Evolutionary conservation across 2,113 vertebrate species (phyloP).

Genomic region (Gadus chalcogrammus): DNA sequence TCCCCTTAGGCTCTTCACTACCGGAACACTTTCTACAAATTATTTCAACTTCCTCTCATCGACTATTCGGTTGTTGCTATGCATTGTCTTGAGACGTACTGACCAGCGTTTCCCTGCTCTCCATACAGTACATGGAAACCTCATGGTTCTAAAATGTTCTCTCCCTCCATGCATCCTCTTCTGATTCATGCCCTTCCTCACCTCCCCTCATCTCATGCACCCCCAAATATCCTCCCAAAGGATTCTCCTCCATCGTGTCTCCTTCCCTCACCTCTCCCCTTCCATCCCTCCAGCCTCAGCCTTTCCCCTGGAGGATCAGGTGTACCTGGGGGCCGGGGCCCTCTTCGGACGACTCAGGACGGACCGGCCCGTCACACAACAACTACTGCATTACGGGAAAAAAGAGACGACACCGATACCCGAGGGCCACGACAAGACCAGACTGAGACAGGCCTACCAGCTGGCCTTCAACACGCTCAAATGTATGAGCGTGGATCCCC

Average conservation of each 20-base stretch:
- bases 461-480: slow-evolving; percentile 86
- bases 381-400: slow-evolving; percentile 67
- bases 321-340: slow-evolving; percentile 79
- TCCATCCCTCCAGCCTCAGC: slow-evolving; percentile 7
- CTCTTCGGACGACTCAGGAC: slow-evolving; percentile 77
- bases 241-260: too few species aligned
- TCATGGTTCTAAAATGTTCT: neutral
- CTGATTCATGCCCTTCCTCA: too few species aligned
- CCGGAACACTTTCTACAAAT: too few species aligned
- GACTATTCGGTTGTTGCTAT: too few species aligned
- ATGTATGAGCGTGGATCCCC: slow-evolving; percentile 70
- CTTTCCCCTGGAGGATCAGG: slow-evolving; percentile 61
- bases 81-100: too few species aligned
- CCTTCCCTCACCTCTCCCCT: slow-evolving; percentile 13
- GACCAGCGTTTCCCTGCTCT: too few species aligned
- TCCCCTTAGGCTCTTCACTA: too few species aligned
- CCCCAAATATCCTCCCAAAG: too few species aligned
- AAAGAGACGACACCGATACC: slow-evolving; percentile 28
- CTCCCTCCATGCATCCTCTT: neutral
- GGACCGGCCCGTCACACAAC: slow-evolving; percentile 61
- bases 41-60: too few species aligned
- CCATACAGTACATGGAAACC: too few species aligned
- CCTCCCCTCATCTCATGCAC: too few species aligned
- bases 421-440: slow-evolving; percentile 58
- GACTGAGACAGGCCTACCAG: slow-evolving; percentile 69